A percentile compares a stretch with the other conserved stretches of the same genome.
phyloP scores from a whole-genome alignment of 2,888 invertebrate species.

The Harpalus rufipes region DNA sequence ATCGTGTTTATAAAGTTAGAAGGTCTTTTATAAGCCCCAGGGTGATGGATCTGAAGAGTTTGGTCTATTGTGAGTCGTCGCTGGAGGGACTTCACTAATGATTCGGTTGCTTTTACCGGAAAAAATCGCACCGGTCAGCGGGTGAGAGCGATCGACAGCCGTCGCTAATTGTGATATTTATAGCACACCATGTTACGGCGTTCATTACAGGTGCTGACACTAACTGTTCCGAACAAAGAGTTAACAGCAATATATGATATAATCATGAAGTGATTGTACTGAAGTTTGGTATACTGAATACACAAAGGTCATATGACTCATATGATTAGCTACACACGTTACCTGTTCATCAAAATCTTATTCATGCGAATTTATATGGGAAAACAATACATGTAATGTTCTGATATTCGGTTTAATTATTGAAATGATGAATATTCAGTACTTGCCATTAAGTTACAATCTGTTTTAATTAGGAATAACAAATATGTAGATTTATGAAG shows the following conservation, averaged over 20 bases:
- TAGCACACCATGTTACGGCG: neutral
- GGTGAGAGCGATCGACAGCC: neutral
- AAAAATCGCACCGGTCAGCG: neutral
- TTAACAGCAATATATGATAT: neutral
- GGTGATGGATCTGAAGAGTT: constrained; percentile 38
- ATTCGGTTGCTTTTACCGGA: constrained; percentile 7
- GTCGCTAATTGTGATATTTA: constrained; percentile 22
- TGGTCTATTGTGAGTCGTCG: constrained; percentile 11
- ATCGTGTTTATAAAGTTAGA: constrained; percentile 31
- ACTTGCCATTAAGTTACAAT: too few relatives aligned
- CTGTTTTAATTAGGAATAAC: too few relatives aligned
- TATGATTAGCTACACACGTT: too few relatives aligned
- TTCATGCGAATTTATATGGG: too few relatives aligned
- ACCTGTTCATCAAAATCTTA: too few relatives aligned
- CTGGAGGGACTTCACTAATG: constrained; percentile 12
- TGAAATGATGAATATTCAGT: too few relatives aligned
- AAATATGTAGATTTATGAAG: too few relatives aligned
- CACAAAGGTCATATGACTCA: neutral
- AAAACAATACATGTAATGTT: too few relatives aligned
- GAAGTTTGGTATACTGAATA: too few relatives aligned
- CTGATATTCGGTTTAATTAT: too few relatives aligned
- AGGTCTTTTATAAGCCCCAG: constrained; percentile 29
- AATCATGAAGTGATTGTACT: constrained; percentile 5
- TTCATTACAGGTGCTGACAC: neutral
- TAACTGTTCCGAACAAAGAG: constrained; percentile 1